Conservation (phyloP, 2,888 invertebrate species). For the Drosophila picticornis region DNA sequence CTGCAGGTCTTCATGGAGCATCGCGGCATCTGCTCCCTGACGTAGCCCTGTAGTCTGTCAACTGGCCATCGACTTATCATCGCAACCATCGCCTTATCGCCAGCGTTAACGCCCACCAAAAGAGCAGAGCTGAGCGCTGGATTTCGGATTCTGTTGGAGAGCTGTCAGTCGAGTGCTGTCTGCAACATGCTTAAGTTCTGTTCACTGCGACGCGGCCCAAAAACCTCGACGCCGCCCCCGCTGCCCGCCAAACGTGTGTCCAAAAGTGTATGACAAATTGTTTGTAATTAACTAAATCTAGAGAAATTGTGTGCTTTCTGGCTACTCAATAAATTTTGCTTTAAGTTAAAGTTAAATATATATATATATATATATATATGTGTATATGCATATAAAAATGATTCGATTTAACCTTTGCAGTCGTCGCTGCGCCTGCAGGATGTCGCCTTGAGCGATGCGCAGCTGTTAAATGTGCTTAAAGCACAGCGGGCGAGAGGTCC, state of each 20-base stretch:
- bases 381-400: not conserved
- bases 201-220: slow-evolving; percentile 65
- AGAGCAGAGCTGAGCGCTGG: not conserved
- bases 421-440: slow-evolving; percentile 74
- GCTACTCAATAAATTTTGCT: slow-evolving; percentile 58
- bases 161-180: slow-evolving; percentile 29
- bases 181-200: slow-evolving; percentile 83
- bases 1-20: slow-evolving; percentile 74
- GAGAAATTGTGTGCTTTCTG: slow-evolving; percentile 29
- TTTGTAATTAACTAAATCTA: slow-evolving; percentile 21
- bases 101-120: slow-evolving; percentile 66
- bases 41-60: slow-evolving; percentile 42
- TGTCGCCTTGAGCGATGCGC: slow-evolving; percentile 67
- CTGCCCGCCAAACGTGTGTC: slow-evolving; percentile 63
- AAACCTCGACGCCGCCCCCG: slow-evolving; percentile 23
- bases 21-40: slow-evolving; percentile 76
- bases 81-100: slow-evolving; percentile 42
- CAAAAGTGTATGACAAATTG: slow-evolving; percentile 70
- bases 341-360: slow-evolving; percentile 63
- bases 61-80: slow-evolving; percentile 6
- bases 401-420: slow-evolving; percentile 45
- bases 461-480: slow-evolving; percentile 67
- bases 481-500: slow-evolving; percentile 76
- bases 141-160: slow-evolving; percentile 2
- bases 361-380: not conserved